Evolutionary conservation across 2,113 vertebrate species (phyloP), one percentile per base, ranked within the genome.

Genomic region (Beaufortia kweichowensis): DNA sequence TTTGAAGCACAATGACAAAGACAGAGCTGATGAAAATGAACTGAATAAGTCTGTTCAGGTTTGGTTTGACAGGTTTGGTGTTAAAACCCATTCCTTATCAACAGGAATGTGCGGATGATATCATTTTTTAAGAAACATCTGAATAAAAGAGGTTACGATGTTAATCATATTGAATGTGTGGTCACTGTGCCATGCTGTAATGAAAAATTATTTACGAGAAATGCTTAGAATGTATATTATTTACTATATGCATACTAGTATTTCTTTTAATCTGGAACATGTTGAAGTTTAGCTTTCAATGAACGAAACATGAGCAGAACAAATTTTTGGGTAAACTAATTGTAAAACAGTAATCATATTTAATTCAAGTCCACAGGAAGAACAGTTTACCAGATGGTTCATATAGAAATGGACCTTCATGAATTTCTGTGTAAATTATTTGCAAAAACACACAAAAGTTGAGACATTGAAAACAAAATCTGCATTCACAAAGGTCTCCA

Each of bases 61-160:
- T 86, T 89, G 86, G 85, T 59, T 89, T 89, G 90, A 90, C 84
- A 80, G 84, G 56, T 75, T 77, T 92, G 87, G 88, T 91, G 89
- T 91, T 79, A 8, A 71, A 24, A 59, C 55, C 33, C 68, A 83
- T 77, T 75, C 90, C 84, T 89, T 89, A 87, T 88, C 73, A 81
- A 72, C 31, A 57, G 85, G 78, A 88, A 85, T 91, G 89, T 87
- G 83, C 84, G 82, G 85, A 88, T 84, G 83, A 82, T 67, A 83
- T 75, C 86, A 86, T 86, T 86, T 86, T 86, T 60, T 83, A 86
- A 85, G 90, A 92, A 91, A 81, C 72, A 81, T 71, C 60, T 46
- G 19, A 65, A 68, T 24, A 82, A 84, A 81, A 65, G 66, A 69
- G 43, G 57, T 70, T 53, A 56, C 55, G 53, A 50, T 24, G 15